Conservation (phyloP, 2,113 vertebrate species). For the Pseudorasbora parva region DNA sequence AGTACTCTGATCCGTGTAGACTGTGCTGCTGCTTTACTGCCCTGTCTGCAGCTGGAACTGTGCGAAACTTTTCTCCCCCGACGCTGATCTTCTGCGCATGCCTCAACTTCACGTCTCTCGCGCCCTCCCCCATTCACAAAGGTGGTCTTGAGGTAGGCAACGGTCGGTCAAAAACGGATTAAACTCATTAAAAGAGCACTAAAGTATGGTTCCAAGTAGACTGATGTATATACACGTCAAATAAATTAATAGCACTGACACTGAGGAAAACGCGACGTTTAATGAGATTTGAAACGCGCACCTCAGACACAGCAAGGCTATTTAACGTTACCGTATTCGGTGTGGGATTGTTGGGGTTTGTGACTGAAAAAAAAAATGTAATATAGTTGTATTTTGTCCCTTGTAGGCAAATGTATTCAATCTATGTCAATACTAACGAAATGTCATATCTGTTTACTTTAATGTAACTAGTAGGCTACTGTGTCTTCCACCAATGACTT, state of each 20-base stretch:
- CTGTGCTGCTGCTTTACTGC: neutral
- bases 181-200: neutral
- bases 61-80: neutral
- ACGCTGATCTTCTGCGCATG: slow-evolving; percentile 39
- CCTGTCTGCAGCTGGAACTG: too few relatives aligned
- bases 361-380: neutral
- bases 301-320: neutral
- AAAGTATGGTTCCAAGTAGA: neutral
- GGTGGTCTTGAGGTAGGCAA: slow-evolving; percentile 39
- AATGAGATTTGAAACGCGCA: neutral
- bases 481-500: neutral
- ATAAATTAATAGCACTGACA: neutral
- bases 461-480: neutral
- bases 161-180: neutral
- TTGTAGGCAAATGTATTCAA: neutral
- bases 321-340: neutral
- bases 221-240: neutral
- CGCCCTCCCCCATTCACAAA: slow-evolving; percentile 15
- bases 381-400: neutral
- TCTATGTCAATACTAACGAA: neutral
- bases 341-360: neutral
- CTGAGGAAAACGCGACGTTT: neutral
- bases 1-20: too few relatives aligned
- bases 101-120: too few relatives aligned
- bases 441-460: neutral